Base-by-base conservation (phyloP, 2,113 vertebrate species). In the Glaucidium brasilianum region DNA sequence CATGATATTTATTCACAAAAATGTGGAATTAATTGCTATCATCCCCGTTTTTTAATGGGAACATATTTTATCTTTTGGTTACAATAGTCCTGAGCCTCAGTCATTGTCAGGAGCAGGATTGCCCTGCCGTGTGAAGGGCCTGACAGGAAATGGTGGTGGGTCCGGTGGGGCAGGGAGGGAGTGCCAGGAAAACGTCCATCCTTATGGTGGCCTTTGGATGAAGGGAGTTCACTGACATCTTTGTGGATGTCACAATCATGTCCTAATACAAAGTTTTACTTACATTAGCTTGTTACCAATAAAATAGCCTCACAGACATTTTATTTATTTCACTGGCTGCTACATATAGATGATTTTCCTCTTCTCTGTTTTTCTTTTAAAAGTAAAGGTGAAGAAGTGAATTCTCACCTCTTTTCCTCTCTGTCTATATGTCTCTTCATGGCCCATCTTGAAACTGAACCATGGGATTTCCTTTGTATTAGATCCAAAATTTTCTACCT, bases 21-120 rank as follows among this genome's bases (percentile, higher is more conserved):
- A 94, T 94, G 86, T 96, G 93, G 93, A 75, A 96, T 97, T 96
- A 96, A 96, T 97, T 97, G 95, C 88, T 92, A 75, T 95, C 39
- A 91, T 90, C 74, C 83, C 71, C 55, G 80, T 78, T 83, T 88
- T 95, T 92, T 90, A 88, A 94, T 85, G 78, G 75, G 94, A 92
- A 69, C 67, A 66, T 59, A 50, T 79, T 94, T 94, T 88, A 53
- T 37, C 21, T 82, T 96, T 82, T 59, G 39, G 64, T 96, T 92
- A 95, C 92, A 96, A 90, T 94, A 80, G 92, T 77, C 63, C 50
- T 50, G 69, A 71, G 37, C 62, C 77, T 81, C 89, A 86, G 89
- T 74, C 76, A 73, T 63, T 95, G 89, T 94, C 45, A 62, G 67
- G 69, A 94, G 41, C 0, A 0, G 89, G 77, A 21, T 50, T 58